These are phyloP conservation scores for Oasisia sp. DNA, from an alignment of 2,888 invertebrate species.

Conservation along the genomic window DNA sequence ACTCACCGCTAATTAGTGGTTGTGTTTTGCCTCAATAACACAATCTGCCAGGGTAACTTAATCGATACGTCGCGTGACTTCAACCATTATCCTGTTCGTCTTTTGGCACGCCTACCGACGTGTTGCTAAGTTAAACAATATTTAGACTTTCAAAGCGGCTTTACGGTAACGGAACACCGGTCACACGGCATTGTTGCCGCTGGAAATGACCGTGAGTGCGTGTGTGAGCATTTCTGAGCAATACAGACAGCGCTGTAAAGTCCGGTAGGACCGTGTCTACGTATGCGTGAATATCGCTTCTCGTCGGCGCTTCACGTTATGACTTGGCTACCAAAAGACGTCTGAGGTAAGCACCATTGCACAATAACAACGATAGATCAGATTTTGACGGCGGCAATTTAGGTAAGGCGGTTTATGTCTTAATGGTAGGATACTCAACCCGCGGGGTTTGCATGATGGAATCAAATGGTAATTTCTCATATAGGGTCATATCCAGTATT, in stretches of 20 bases:
- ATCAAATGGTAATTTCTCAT: no score
- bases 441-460: no score
- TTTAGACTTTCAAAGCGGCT: not conserved
- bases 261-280: not conserved
- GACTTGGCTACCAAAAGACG: not conserved
- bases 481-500: no score
- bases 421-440: no score
- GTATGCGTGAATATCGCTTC: not conserved
- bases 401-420: no score
- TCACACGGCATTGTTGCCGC: not conserved
- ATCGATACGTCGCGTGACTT: conserved; percentile 1
- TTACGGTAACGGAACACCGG: not conserved
- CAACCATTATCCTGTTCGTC: not conserved
- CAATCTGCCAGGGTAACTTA: not conserved
- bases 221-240: not conserved
- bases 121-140: conserved; percentile 12
- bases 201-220: not conserved
- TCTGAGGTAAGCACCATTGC: not conserved
- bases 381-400: not conserved
- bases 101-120: conserved; percentile 8
- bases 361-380: not conserved
- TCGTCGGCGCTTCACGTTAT: not conserved
- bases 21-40: not conserved
- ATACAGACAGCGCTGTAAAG: not conserved
- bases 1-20: not conserved